Base-by-base conservation (phyloP, 2,888 invertebrate genomes). In the Eumerus sabulonum region DNA sequence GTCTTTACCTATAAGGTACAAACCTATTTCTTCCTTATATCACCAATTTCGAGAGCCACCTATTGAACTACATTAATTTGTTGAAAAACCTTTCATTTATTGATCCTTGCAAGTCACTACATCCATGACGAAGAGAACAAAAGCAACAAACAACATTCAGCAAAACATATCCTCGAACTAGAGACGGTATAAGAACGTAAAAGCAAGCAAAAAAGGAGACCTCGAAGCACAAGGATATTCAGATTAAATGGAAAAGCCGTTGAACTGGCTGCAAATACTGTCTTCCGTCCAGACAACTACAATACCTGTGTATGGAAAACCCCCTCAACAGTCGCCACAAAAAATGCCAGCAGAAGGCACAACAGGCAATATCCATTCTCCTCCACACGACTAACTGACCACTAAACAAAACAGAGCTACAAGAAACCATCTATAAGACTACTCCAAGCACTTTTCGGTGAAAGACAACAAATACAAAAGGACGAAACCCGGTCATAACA, bases 231-330 rank as follows among this genome's bases (percentile, higher is more conserved):
- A 59, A 68, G 63, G 64, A 79, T 79, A 79, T 79, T 79, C 27
- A 79, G 74, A 79, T 79, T 74, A 60, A 64, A 70, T 70, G 79
- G 56, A 74, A 64, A 79, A 79, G 79, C 68, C 79, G 74, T 79
- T 79, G 74, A 79, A 79, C 79, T 40, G 79, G 73, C 67, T 62
- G 27, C 27, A 27, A 38, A 63, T 54, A 27, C 38, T 47, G 59
- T 74, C 59, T 60, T 79, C 60, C 47, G 64, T 56, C 74, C 74
- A 79, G 79, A 74, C 79, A 74, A 54, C 63, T 54, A 64, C n/a
- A n/a, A n/a, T n/a, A n/a, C 57, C 48, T 63, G 18, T 68, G 42
- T 48, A 62, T 47, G 56, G 47, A 40, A 45, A 56, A 38, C 59
- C 13, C 42, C 13, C 11, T 1, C 7, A 38, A 14, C n/a, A 60